phyloP scores from a whole-genome alignment of 1,140 invertebrate species.

The Meteorus sp. region DNA sequence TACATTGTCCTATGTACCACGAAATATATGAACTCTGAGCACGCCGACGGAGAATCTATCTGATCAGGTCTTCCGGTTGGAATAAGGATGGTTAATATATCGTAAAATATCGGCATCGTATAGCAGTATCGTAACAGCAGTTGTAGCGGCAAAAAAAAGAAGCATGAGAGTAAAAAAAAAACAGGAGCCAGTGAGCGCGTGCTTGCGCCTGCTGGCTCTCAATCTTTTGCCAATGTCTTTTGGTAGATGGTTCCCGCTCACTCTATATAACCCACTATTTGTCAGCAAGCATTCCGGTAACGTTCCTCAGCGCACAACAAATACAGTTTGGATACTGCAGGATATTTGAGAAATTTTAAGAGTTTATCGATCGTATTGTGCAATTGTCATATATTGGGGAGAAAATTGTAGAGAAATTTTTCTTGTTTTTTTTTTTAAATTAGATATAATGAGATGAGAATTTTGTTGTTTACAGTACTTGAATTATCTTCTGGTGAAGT shows the following conservation, averaged over 20 bases:
- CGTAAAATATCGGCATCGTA: conserved; percentile 21
- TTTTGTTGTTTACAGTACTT: no score
- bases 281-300: background rate
- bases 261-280: background rate
- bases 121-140: background rate
- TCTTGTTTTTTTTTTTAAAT: no score
- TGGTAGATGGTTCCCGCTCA: background rate
- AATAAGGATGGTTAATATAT: conserved; percentile 26
- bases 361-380: no score
- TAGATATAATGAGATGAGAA: no score
- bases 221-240: background rate
- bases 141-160: background rate
- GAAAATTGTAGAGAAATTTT: no score
- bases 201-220: background rate
- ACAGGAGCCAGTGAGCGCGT: background rate
- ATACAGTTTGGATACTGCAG: no score
- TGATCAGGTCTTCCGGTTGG: conserved; percentile 26
- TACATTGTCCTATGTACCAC: background rate
- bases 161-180: no score
- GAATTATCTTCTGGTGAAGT: no score
- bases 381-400: no score
- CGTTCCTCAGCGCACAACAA: no score
- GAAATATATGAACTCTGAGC: conserved; percentile 36
- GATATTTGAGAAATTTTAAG: no score
- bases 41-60: conserved; percentile 32